Evolutionary conservation across 2,797 vertebrate species (phyloP).

Genomic region (Neosilurus mollespiculum): DNA sequence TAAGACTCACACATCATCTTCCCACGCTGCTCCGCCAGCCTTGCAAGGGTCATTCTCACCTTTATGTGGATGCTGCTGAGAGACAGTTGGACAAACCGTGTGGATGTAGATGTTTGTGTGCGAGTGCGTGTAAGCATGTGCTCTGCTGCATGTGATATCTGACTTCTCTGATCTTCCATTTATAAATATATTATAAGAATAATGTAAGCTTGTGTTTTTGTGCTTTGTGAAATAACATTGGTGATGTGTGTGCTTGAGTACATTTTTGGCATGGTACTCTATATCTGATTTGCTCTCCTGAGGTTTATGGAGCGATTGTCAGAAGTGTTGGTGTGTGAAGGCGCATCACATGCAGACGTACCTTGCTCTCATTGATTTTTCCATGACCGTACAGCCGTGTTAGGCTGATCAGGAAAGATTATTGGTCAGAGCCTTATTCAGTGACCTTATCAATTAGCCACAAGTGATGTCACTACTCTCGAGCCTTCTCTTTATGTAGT

Average conservation of each 20-base stretch:
- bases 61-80: background rate
- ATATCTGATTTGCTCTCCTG: slow-evolving; percentile 31
- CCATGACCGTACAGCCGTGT: background rate
- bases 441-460: slow-evolving; percentile 19
- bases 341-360: slow-evolving; percentile 18
- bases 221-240: background rate
- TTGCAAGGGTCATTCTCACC: slow-evolving; percentile 11
- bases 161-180: slow-evolving; percentile 39
- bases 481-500: background rate
- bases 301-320: slow-evolving; percentile 36
- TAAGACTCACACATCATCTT: slow-evolving; percentile 58
- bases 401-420: background rate
- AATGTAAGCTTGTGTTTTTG: background rate
- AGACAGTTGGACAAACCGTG: slow-evolving; percentile 18
- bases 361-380: slow-evolving; percentile 11
- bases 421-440: background rate
- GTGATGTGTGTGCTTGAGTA: background rate
- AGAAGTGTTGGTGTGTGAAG: slow-evolving; percentile 24
- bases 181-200: slow-evolving; percentile 22
- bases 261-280: slow-evolving; percentile 7
- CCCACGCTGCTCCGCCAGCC: slow-evolving; percentile 21
- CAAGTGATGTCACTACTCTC: slow-evolving; percentile 12
- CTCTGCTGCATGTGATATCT: slow-evolving; percentile 29
- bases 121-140: slow-evolving; percentile 27
- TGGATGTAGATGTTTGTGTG: slow-evolving; percentile 5